These are phyloP conservation scores for Drosophila nigromelanica DNA, from an alignment of 1,140 invertebrate species.

Conservation along the genomic window DNA sequence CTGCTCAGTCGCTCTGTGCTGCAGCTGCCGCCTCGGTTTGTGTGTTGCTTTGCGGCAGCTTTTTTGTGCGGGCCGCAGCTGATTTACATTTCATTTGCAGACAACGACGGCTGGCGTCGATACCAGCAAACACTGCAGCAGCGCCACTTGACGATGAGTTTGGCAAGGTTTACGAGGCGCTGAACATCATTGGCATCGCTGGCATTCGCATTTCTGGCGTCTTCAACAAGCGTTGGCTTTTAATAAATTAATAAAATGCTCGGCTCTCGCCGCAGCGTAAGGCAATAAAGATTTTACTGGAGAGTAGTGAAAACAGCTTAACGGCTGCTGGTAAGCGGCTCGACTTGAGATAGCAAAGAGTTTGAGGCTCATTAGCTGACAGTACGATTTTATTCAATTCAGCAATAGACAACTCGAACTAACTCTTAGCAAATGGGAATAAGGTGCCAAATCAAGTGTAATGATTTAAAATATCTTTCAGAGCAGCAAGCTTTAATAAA, in stretches of 20 bases:
- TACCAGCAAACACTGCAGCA: constrained; percentile 11
- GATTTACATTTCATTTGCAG: constrained; percentile 79
- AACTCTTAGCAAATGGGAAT: neutral
- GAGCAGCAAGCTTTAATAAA: too few relatives aligned
- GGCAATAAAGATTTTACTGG: constrained; percentile 59
- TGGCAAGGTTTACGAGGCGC: constrained; percentile 76
- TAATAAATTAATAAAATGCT: constrained; percentile 77
- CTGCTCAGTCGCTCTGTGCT: neutral
- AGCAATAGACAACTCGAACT: neutral
- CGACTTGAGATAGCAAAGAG: constrained; percentile 21
- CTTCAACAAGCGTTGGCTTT: constrained; percentile 54
- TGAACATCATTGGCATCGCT: constrained; percentile 42
- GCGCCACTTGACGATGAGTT: constrained; percentile 60
- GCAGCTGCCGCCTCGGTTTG: constrained; percentile 17
- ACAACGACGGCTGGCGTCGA: too few relatives aligned
- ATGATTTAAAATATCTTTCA: neutral
- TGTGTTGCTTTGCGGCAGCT: constrained; percentile 46
- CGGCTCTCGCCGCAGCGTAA: constrained; percentile 24
- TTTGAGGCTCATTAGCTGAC: constrained; percentile 39
- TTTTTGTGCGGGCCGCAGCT: constrained; percentile 37
- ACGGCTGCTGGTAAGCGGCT: neutral
- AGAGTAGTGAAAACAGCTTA: constrained; percentile 19
- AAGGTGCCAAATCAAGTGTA: neutral
- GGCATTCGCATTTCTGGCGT: constrained; percentile 13
- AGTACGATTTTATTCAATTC: constrained; percentile 14